Evolutionary conservation across 2,888 invertebrate genomes (phyloP), one percentile per base, ranked within the genome.

Genomic region (Aleiodes testaceus): DNA sequence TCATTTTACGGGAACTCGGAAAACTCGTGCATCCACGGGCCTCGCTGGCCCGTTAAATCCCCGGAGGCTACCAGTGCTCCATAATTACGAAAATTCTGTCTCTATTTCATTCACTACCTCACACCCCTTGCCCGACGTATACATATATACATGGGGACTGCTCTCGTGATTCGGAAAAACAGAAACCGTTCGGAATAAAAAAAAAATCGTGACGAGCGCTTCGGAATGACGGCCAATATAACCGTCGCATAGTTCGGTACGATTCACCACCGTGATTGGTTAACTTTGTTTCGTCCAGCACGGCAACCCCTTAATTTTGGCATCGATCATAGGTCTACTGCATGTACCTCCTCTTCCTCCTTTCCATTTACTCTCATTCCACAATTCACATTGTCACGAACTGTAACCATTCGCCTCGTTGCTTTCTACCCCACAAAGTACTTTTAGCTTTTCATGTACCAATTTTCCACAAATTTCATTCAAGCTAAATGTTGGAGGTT

Each of bases 201-300:
- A 69, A 75, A 79, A 80, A 80, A 75, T 79, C 77, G 74, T 74
- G 78, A 77, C 79, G 77, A 73, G 74, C 64, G 63, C 64, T 72
- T 70, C 68, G 76, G 74, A 74, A 78, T 74, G 78, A 75, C 72
- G 73, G 76, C 79, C 80, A 79, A 82, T 83, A 63, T 63, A 82
- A 81, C 78, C 78, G 53, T 67, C 75, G 77, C 20, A 22, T 45
- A 44, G 45, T 74, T 76, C 77, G 66, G 70, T 26, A 74, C 77
- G 75, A 77, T 79, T 74, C 72, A 77, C 78, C 71, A 75, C 73
- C 77, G 79, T 81, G 83, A 84, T 83, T 84, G 84, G 81, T 80
- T 81, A 83, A 84, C 83, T 84, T 83, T 82, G 81, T 84, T 83
- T 81, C 82, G 80, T 78, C 79, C 78, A 74, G 74, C 75, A 73